Conservation (phyloP, 2,888 invertebrate genomes). For the Eumacrocentrus americanus region DNA sequence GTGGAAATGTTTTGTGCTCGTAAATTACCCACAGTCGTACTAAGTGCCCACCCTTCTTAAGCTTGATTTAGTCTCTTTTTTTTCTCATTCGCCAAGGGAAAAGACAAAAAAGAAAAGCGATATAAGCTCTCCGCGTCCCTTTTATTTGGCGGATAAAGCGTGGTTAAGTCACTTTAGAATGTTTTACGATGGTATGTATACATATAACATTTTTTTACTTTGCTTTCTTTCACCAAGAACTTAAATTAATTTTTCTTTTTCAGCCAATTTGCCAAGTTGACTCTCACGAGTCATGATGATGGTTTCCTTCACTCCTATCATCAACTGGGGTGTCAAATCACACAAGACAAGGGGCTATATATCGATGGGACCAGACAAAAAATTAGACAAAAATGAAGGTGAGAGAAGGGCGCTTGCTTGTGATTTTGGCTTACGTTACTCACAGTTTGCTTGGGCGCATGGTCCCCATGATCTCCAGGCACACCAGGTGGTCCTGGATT, state of each 20-base stretch:
- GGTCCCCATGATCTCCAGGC: slow-evolving; percentile 71
- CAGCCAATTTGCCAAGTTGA: not conserved
- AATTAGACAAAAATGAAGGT: slow-evolving; percentile 11
- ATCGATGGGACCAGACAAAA: not conserved
- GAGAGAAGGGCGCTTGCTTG: slow-evolving; percentile 15
- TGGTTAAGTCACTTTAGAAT: slow-evolving; percentile 7
- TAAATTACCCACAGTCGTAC: slow-evolving; percentile 38
- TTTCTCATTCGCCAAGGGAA: not conserved
- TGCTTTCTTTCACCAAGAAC: no score
- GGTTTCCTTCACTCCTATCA: not conserved
- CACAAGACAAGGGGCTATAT: not conserved
- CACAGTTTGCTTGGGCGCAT: slow-evolving; percentile 79
- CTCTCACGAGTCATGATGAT: not conserved
- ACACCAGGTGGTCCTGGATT: slow-evolving; percentile 66
- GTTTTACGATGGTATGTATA: slow-evolving; percentile 10
- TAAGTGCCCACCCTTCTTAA: slow-evolving; percentile 36
- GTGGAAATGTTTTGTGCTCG: slow-evolving; percentile 38
- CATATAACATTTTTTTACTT: no score
- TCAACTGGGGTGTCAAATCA: not conserved
- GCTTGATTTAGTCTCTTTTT: slow-evolving; percentile 34
- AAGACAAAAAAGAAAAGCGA: not conserved
- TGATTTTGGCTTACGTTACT: slow-evolving; percentile 62
- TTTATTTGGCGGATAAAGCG: slow-evolving; percentile 13
- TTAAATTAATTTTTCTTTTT: not conserved
- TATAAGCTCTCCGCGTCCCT: slow-evolving; percentile 1